Percentiles rank a stretch among this genome's conserved stretches.
phyloP scores from a whole-genome alignment of 2,888 invertebrate species.

The Meta bourneti region DNA sequence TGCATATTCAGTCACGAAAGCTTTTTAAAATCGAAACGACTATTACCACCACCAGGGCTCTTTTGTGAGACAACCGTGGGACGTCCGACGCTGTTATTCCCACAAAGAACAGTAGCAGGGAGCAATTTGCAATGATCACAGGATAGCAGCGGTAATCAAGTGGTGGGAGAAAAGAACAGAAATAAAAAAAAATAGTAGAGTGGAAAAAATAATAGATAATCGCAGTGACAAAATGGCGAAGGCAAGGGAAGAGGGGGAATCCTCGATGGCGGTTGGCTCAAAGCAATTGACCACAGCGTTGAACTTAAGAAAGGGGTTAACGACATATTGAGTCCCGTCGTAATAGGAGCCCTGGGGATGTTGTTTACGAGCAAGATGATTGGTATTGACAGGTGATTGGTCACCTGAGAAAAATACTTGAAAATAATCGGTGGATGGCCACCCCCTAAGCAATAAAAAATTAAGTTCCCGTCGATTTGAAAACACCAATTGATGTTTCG shows the following conservation, averaged over 20 bases:
- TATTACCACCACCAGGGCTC: background rate
- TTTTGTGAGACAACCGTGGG: conserved; percentile 29
- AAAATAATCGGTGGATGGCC: no score
- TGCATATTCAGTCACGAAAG: conserved; percentile 29
- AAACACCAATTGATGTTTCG: no score
- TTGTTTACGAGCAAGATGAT: background rate
- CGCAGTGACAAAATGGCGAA: conserved; percentile 43
- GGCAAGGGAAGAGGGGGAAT: conserved; percentile 37
- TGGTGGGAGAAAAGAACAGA: conserved; percentile 22
- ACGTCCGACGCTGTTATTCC: conserved; percentile 39
- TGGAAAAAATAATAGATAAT: conserved; percentile 59
- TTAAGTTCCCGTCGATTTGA: no score
- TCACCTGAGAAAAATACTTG: no score
- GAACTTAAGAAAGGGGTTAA: conserved; percentile 32
- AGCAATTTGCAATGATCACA: conserved; percentile 55
- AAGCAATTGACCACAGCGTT: conserved; percentile 65
- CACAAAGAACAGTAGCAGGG: conserved; percentile 8
- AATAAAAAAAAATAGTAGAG: conserved; percentile 6
- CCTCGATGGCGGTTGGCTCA: conserved; percentile 51
- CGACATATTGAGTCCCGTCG: conserved; percentile 22
- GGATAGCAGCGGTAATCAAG: conserved; percentile 47
- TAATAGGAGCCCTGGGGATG: background rate
- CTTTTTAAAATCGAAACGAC: background rate
- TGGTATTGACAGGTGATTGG: no score
- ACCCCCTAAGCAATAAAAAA: no score